A percentile compares a stretch with the other conserved stretches of the same genome.
Conservation (phyloP, 1,140 invertebrate species). For the Eupeodes corollae region DNA sequence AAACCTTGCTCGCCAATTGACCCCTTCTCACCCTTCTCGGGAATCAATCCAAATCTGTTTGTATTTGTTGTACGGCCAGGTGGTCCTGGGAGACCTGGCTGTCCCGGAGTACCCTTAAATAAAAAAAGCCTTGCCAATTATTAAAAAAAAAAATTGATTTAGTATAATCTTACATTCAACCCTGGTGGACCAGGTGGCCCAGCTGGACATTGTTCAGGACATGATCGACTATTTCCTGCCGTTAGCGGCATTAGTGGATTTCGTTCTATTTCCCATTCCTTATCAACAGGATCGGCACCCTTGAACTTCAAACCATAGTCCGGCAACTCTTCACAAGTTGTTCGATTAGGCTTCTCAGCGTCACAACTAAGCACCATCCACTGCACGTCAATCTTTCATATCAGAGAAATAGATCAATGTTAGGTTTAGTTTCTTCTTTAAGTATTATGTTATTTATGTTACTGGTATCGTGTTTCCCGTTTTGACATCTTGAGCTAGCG, state of each 20-base stretch:
- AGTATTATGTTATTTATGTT: slow-evolving; percentile 18
- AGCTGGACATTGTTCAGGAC: slow-evolving; percentile 42
- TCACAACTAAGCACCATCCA: slow-evolving; percentile 72
- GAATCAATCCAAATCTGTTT: slow-evolving; percentile 19
- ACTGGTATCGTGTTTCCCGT: slow-evolving; percentile 50
- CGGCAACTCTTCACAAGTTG: slow-evolving; percentile 55
- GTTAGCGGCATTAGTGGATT: not conserved
- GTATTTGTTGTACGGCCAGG: slow-evolving; percentile 29
- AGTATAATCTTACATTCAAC: slow-evolving; percentile 12
- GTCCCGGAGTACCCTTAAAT: slow-evolving; percentile 19
- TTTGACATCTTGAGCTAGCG: slow-evolving; percentile 49
- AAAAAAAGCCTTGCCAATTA: not conserved
- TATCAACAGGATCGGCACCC: not conserved
- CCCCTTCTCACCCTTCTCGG: slow-evolving; percentile 17
- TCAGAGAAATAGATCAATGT: slow-evolving; percentile 3
- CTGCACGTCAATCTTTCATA: slow-evolving; percentile 60
- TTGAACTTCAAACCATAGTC: not conserved
- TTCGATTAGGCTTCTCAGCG: slow-evolving; percentile 54
- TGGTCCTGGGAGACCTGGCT: slow-evolving; percentile 21
- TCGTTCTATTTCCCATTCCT: not conserved
- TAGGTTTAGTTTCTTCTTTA: not conserved
- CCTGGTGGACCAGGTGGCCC: slow-evolving; percentile 50
- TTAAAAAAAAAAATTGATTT: slow-evolving; percentile 12
- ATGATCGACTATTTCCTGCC: slow-evolving; percentile 15
- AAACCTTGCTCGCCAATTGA: slow-evolving; percentile 15